Conservation (phyloP, 1,140 invertebrate genomes). For the Amyelois transitella region DNA sequence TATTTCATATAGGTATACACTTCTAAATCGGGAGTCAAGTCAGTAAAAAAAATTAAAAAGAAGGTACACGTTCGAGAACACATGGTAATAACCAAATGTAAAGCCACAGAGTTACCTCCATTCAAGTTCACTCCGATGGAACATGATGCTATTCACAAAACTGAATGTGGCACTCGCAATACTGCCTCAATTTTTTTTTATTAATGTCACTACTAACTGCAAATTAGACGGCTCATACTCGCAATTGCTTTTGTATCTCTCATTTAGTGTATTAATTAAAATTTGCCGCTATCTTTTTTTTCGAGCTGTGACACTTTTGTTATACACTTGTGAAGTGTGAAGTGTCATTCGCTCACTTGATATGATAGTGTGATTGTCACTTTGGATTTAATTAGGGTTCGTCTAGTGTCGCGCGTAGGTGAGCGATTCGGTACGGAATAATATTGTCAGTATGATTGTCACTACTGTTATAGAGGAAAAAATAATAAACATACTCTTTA, state of each 20-base stretch:
- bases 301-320: conserved; percentile 47
- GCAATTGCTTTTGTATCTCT: conserved; percentile 55
- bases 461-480: too few relatives aligned
- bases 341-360: conserved; percentile 39
- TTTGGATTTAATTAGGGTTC: conserved; percentile 56
- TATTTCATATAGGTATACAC: too few relatives aligned
- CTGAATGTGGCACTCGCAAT: conserved; percentile 27
- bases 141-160: conserved; percentile 46
- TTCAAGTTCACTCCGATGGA: conserved; percentile 40
- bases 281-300: conserved; percentile 55
- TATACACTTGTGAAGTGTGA: conserved; percentile 68
- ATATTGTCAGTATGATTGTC: not conserved
- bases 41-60: not conserved
- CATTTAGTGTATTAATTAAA: conserved; percentile 66
- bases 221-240: conserved; percentile 62
- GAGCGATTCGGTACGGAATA: not conserved
- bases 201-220: conserved; percentile 51
- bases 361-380: conserved; percentile 29
- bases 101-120: conserved; percentile 11
- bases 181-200: conserved; percentile 41
- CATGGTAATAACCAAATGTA: conserved; percentile 4
- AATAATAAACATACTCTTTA: too few relatives aligned
- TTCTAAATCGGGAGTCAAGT: too few relatives aligned
- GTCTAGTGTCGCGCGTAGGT: conserved; percentile 14
- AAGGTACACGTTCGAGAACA: not conserved